Conservation (phyloP, 1,140 invertebrate genomes). For the Micrasema longulum region DNA sequence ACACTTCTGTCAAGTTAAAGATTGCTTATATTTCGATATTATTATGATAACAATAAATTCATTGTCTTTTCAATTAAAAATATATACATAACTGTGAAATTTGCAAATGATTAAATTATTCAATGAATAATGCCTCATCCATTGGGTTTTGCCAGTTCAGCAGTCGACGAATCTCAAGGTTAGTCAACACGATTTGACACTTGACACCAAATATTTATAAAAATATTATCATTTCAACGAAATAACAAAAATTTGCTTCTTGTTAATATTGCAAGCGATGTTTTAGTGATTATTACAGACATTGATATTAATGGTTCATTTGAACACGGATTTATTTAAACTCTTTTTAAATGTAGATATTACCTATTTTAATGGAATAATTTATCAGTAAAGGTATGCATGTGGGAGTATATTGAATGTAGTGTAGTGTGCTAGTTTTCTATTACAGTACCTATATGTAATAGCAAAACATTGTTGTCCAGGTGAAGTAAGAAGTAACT, state of each 20-base stretch:
- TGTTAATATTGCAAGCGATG: too few relatives aligned
- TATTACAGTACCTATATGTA: constrained; percentile 1
- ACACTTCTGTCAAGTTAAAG: constrained; percentile 36
- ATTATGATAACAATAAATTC: constrained; percentile 46
- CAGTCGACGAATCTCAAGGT: constrained; percentile 42
- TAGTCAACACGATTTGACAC: constrained; percentile 15
- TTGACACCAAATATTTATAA: constrained; percentile 24
- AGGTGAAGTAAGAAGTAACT: constrained; percentile 73
- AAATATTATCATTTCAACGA: constrained; percentile 4
- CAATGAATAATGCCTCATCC: constrained; percentile 42
- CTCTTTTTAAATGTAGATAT: too few relatives aligned
- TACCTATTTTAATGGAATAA: too few relatives aligned
- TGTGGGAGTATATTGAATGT: constrained; percentile 29
- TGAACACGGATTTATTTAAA: neutral
- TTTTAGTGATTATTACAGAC: too few relatives aligned
- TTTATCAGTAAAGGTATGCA: neutral
- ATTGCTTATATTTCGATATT: constrained; percentile 35
- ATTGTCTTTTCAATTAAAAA: constrained; percentile 21
- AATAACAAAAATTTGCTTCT: too few relatives aligned
- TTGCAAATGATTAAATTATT: constrained; percentile 15
- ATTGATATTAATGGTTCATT: too few relatives aligned
- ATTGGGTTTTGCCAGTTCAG: constrained; percentile 16
- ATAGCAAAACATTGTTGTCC: constrained; percentile 14
- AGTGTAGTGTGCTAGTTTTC: constrained; percentile 2
- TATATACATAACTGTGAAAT: neutral